Evolutionary conservation across 2,797 vertebrate species (phyloP), one percentile per base, ranked within the genome.

Genomic region (Atherinosoma microstoma): DNA sequence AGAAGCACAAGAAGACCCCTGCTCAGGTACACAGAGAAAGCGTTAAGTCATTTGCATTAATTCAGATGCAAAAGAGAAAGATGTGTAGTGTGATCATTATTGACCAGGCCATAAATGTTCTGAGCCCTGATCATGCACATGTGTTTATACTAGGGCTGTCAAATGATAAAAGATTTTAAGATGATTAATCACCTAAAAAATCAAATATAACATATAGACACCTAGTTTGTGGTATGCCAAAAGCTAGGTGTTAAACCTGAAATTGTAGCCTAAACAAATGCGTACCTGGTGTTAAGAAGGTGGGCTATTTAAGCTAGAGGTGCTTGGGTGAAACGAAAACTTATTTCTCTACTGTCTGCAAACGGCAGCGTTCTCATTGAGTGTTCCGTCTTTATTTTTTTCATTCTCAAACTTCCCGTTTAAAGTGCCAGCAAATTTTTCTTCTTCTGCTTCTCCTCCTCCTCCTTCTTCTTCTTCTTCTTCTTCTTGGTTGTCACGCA

Each of bases 1-100:
- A 91, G 70, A 97, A 95, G 73, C 91, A 98, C 91, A 95, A 96
- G 2, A 98, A 97, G 91, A 96, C 95, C 0, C 0, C 95, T 30
- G 97, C 97, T 60, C 97, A 99, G 96, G 97, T 98, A 89, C 16
- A 59, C 47, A 49, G 20, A 49, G 47, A 22, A 49, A 22, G n/a
- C 7, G 3, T 2, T n/a, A 1, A n/a, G 10, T 11, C 11, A 40
- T 12, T 40, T 40, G 38, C 38, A 20, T 45, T 24, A 32, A 57
- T 12, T n/a, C 6, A 4, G 34, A 45, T 36, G 3, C 24, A 24
- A 15, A 3, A 49, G 11, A 49, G 10, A 35, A 36, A 61, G 53
- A 0, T 24, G 12, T 1, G 20, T 1, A 27, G 12, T 58, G 27
- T 22, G n/a, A 45, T 38, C 40, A 0, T 34, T 32, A 8, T 27